Base-by-base conservation (phyloP, 1,140 invertebrate genomes). In the Penaeus vannamei region DNA sequence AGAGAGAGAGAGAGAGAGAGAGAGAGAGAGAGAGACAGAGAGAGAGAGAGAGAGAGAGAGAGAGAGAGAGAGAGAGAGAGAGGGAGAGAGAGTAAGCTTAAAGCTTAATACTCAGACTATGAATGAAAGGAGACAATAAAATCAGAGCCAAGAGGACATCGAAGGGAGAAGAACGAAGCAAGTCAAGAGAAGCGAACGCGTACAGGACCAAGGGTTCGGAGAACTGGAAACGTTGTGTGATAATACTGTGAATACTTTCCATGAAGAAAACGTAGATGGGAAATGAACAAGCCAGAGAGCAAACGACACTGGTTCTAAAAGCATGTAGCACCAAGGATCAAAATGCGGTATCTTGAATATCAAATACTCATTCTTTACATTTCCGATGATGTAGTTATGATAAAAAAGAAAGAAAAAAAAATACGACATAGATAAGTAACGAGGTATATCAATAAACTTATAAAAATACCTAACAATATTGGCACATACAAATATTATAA, bases 401-500 rank as follows among this genome's bases (percentile, higher is more conserved):
- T 53, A 83, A 32, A 62, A 84, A 59, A 29, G 23, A 77, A 42
- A 69, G 83, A 61, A 84, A 53, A 36, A 84, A 84, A 66, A 84
- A 82, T 62, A 84, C 83, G 82, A 61, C 83, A 77, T 84, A 89
- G 72, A 86, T 84, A 89, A 89, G 82, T 89, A 89, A 89, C 87
- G 87, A 89, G 87, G 87, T 89, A 89, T 89, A 89, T 89, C 87
- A 85, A 85, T 89, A 84, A 84, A 89, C 87, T 89, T 89, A 89
- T 85, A 89, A 62, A 89, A 89, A 26, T 84, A 84, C 82, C 72
- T 84, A 89, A 84, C 82, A 89, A 84, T 89, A 89, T 89, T 89
- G 87, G 87, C 87, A 89, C 87, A 89, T 89, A 84, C 69, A 89
- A 84, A 72, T 81, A 82, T 83, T 61, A 53, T 53, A 53, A 53